A percentile compares a stretch with the other conserved stretches of the same genome.
These are phyloP conservation scores for Orientallactaga sibirica DNA, from an alignment of 2,797 vertebrate species.

Conservation along the genomic window DNA sequence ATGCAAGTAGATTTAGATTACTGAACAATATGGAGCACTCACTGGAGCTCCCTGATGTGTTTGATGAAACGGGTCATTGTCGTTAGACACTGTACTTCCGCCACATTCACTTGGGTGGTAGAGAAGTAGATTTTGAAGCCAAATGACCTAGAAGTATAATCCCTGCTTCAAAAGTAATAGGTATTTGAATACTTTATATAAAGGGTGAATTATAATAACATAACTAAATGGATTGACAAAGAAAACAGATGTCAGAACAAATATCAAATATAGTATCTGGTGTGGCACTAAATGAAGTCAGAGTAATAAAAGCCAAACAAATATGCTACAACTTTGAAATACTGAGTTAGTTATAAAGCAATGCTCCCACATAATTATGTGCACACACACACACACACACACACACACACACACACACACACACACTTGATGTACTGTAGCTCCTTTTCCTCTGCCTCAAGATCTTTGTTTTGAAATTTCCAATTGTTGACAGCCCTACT, in stretches of 20 bases:
- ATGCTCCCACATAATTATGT: accelerated
- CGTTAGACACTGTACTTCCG: not conserved
- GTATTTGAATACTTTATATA: not conserved
- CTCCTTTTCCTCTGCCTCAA: not conserved
- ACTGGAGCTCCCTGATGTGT: not conserved
- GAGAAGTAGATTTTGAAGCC: not conserved
- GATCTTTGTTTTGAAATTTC: constrained; percentile 50
- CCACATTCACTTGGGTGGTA: not conserved
- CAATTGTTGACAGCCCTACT: not conserved
- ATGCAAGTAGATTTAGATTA: not conserved
- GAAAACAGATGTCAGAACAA: not conserved
- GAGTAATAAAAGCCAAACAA: not conserved
- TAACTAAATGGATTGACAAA: not conserved
- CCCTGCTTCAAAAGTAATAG: not conserved
- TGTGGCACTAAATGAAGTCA: not conserved
- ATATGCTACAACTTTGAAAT: not conserved
- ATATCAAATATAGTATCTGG: not conserved
- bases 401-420: not conserved
- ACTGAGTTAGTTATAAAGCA: not conserved
- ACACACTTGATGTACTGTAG: not conserved
- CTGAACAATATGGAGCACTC: not conserved
- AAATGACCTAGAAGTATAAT: not conserved
- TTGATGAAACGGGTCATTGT: too few species aligned
- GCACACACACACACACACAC: accelerated
- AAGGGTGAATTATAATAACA: constrained; percentile 34